Conservation (phyloP, 1,140 invertebrate genomes). For the Rhagoletis pomonella region DNA sequence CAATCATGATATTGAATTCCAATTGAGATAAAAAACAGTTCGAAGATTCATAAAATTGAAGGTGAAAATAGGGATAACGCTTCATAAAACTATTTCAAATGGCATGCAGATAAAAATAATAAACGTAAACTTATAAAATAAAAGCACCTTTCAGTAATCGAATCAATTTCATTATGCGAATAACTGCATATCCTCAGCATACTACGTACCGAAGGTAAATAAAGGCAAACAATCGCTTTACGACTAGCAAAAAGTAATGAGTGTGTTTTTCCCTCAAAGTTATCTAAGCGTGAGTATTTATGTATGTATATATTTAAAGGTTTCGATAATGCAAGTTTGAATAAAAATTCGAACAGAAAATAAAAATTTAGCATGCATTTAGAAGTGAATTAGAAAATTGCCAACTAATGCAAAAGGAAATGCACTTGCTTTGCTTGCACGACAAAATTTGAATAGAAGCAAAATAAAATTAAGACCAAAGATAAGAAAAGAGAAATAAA, state of each 20-base stretch:
- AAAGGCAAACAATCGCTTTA: background rate
- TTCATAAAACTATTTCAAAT: background rate
- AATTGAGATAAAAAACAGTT: too few relatives aligned
- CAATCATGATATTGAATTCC: too few relatives aligned
- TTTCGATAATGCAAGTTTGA: conserved; percentile 2
- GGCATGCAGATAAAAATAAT: background rate
- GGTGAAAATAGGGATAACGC: background rate
- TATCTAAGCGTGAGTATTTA: background rate
- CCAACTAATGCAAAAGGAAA: conserved; percentile 24
- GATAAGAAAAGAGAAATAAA: background rate
- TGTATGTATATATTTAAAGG: background rate
- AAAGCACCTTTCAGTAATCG: too few relatives aligned
- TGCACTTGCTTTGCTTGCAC: conserved; percentile 2
- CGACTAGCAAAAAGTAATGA: background rate
- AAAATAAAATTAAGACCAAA: background rate
- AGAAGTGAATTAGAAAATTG: conserved; percentile 45
- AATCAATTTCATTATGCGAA: too few relatives aligned
- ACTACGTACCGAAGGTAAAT: background rate
- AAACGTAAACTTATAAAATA: too few relatives aligned
- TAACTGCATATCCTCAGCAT: background rate
- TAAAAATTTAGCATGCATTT: conserved; percentile 37
- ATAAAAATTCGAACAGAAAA: background rate
- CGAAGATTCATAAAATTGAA: too few relatives aligned
- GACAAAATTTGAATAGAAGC: background rate
- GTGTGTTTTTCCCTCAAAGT: background rate